Base-by-base conservation (phyloP, 2,888 invertebrate species). In the Agonopterix alstromeriana region DNA sequence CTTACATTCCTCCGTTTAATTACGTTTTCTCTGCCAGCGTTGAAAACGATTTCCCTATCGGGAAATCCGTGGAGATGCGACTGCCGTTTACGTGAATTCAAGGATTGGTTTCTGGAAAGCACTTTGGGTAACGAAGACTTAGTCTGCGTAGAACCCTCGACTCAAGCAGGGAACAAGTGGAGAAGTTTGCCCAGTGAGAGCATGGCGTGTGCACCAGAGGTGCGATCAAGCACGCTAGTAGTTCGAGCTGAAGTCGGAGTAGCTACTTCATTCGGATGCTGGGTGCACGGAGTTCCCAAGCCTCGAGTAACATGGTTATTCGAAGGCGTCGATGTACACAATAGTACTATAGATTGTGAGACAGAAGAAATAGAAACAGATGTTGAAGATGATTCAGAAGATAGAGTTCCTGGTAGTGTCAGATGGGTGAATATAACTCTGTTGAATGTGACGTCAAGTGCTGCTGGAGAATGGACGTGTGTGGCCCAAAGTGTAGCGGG, bases 41-140 rank as follows among this genome's bases (percentile, higher is more conserved):
- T 97, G 52, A 96, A 96, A 80, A 94, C 95, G 1, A 88, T 97
- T 36, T 92, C 93, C 9, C 78, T 97, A 47, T 94, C 95, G 56
- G 94, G 94, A 35, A 97, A 97, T 77, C 96, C 95, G 4, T 97
- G 97, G 97, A 91, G 91, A 67, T 97, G 97, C 76, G 96, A 97
- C 75, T 97, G 97, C 77, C 92, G 94, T 56, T 80, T 97, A 51
- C 91, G 96, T 47, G 94, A 94, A 51, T 95, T 97, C 63, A 92
- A 96, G 51, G 93, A 93, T 60, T 97, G 97, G 96, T 93, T 96
- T 71, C 90, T 96, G 47, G 90, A 92, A 47, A 93, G 93, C 63
- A 95, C 95, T 63, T 88, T 97, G 47, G 93, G 94, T 53, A 94
- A 94, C 9, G 92, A 93, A 55, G 92, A 94, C 42, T 90, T 96